Base-by-base conservation (phyloP, 2,797 vertebrate genomes). In the Aplochiton taeniatus region DNA sequence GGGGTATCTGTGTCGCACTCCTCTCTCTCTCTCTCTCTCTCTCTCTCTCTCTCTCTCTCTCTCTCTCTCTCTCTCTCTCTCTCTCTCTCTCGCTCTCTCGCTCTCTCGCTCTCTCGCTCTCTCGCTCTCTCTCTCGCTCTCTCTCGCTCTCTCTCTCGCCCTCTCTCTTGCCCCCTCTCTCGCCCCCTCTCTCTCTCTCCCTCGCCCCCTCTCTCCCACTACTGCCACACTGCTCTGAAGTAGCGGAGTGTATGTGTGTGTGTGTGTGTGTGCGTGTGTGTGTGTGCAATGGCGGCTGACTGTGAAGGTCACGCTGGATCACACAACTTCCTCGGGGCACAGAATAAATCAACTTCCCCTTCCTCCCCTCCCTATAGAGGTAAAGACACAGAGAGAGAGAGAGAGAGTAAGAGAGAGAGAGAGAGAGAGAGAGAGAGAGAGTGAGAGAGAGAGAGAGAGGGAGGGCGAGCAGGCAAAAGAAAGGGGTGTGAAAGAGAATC, bases 301-400 rank as follows among this genome's bases (percentile, higher is more conserved):
- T 96, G 94, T 96, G 95, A 98, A 98, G 96, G 96, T 98, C 96
- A 96, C 85, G 82, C 93, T 94, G 95, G 87, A 92, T 96, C 93
- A 96, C 94, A 96, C 93, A 96, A 97, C 96, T 98, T 97, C 95
- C 96, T 97, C 92, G 48, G 95, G 95, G 95, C 95, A 95, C 94
- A 92, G 95, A 98, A 98, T 97, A 98, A 97, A 98, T 98, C 96
- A 98, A 95, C 95, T 95, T 92, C 87, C 78, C 82, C 83, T 76
- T 51, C 75, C 79, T 68, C 79, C 76, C 76, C 66, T 78, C 72
- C 68, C 70, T 16, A 50, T 41, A 70, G 74, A 83, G 92, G 92
- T 90, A 92, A 91, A 75, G 74, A 84, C 54, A 16, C 17, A 41
- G 41, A 42, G 66, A 46, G 81, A 4, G 41, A 18, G 59, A 53